These are phyloP conservation scores for Mus musculus DNA, from an alignment of 2,113 vertebrate genomes.

Conservation along the genomic window DNA sequence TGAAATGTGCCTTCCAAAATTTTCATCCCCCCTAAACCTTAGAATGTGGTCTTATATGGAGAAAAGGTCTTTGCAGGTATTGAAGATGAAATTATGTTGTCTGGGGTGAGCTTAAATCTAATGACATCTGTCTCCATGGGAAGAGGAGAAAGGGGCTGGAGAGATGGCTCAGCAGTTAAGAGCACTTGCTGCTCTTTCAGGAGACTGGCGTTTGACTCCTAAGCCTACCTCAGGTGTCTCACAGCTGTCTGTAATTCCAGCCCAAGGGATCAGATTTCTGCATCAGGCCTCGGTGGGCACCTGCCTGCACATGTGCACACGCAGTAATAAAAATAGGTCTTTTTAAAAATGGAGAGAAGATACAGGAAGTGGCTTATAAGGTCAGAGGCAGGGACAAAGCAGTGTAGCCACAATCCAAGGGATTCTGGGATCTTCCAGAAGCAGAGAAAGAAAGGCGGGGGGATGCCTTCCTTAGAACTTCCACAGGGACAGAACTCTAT, in stretches of 20 bases:
- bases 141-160: neutral
- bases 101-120: neutral
- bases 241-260: neutral
- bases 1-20: neutral
- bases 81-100: neutral
- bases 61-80: neutral
- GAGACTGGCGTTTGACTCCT: neutral
- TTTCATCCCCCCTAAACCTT: neutral
- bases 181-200: neutral
- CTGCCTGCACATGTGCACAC: neutral
- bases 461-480: neutral
- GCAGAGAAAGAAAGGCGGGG: neutral
- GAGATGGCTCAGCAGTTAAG: neutral
- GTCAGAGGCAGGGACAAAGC: neutral
- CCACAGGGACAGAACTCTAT: neutral
- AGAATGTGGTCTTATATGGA: neutral
- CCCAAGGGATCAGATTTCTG: neutral
- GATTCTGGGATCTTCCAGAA: neutral
- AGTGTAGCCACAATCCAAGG: neutral
- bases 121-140: neutral
- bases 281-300: neutral
- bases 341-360: neutral
- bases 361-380: neutral
- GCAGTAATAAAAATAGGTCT: neutral
- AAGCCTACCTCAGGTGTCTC: neutral